Percentiles rank a stretch among this genome's conserved stretches.
These are phyloP conservation scores for Carassius gibelio DNA, from an alignment of 2,113 vertebrate genomes.

Conservation along the genomic window DNA sequence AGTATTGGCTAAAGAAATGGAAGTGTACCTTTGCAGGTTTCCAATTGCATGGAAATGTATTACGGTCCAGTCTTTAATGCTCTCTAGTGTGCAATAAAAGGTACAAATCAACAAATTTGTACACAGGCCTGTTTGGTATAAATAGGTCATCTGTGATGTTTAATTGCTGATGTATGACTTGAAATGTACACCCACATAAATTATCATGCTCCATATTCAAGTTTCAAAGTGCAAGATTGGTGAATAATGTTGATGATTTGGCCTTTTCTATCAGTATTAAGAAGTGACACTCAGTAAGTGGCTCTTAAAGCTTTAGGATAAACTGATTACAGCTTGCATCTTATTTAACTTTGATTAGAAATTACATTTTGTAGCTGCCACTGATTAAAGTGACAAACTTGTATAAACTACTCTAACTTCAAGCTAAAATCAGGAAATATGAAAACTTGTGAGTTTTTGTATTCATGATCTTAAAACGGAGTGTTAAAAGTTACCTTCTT, in stretches of 20 bases:
- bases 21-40: slow-evolving; percentile 47
- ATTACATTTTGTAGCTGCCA: background rate
- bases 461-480: background rate
- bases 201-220: background rate
- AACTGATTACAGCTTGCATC: slow-evolving; percentile 4
- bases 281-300: background rate
- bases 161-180: background rate
- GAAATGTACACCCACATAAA: background rate
- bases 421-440: background rate
- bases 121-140: background rate
- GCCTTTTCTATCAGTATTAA: background rate
- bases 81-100: slow-evolving; percentile 52
- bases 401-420: background rate
- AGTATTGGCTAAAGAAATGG: slow-evolving; percentile 25
- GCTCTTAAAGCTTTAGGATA: slow-evolving; percentile 5
- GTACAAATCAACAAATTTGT: slow-evolving; percentile 16
- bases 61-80: slow-evolving; percentile 54
- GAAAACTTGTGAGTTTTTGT: too few relatives aligned
- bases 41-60: slow-evolving; percentile 63
- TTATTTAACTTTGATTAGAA: slow-evolving; percentile 18
- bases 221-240: background rate
- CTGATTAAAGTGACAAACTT: slow-evolving; percentile 1
- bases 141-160: background rate
- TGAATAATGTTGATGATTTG: background rate
- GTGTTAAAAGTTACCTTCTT: background rate